These are phyloP conservation scores for Cephus cinctus DNA, from an alignment of 1,140 invertebrate species.

Conservation along the genomic window DNA sequence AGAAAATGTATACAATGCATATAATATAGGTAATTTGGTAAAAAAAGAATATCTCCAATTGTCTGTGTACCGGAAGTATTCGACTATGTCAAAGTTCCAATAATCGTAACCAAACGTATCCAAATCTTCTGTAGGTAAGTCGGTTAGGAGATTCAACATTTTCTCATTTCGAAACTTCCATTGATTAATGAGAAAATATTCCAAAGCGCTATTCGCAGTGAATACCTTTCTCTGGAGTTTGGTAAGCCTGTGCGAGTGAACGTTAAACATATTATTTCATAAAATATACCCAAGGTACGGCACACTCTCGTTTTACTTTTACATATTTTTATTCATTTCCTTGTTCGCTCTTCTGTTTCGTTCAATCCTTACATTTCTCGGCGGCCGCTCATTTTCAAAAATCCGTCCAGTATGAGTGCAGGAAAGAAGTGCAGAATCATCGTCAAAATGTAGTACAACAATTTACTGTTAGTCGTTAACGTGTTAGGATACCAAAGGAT, in stretches of 20 bases:
- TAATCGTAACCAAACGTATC: constrained; percentile 64
- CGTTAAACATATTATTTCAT: constrained; percentile 8
- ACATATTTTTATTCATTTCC: too few relatives aligned
- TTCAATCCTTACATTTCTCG: constrained; percentile 70
- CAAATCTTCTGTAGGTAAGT: constrained; percentile 64
- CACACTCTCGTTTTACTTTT: too few relatives aligned
- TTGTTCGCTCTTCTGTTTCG: too few relatives aligned
- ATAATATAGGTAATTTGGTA: not conserved
- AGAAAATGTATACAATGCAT: too few relatives aligned
- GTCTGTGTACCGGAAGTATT: constrained; percentile 43
- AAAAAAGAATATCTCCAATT: not conserved
- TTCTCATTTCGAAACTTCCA: constrained; percentile 83
- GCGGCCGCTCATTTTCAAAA: constrained; percentile 62
- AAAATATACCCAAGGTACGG: constrained; percentile 24
- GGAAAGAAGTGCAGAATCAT: constrained; percentile 69
- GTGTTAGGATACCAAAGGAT: constrained; percentile 68
- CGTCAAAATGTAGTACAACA: constrained; percentile 58
- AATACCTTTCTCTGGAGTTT: constrained; percentile 79
- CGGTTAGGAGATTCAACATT: constrained; percentile 61
- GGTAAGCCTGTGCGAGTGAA: constrained; percentile 64
- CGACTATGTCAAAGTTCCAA: constrained; percentile 23
- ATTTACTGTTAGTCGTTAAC: constrained; percentile 51
- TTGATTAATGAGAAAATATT: constrained; percentile 77
- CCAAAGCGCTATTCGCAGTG: constrained; percentile 71
- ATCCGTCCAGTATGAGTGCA: constrained; percentile 66